Evolutionary conservation across 2,113 vertebrate species (phyloP), one percentile per base, ranked within the genome.

Genomic region (Baryphthengus martii): DNA sequence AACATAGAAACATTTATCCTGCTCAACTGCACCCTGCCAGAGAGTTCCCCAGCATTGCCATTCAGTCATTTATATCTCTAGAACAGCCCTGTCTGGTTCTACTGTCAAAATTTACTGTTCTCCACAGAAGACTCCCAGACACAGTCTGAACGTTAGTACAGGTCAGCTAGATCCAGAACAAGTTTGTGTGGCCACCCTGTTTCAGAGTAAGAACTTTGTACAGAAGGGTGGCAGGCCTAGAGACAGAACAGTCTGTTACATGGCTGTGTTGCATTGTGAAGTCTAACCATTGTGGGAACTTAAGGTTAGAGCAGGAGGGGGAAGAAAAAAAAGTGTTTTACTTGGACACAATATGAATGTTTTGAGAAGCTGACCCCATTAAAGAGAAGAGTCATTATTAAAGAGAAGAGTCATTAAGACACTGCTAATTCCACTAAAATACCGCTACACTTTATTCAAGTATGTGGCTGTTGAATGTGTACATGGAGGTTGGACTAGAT

Each of bases 401-500:
- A 95, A 85, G 26, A 40, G 6, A 92, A 88, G 10, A 9, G 23
- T 76, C 58, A 83, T 45, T 59, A n/a, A 14, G 24, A 80, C 20
- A 59, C 29, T 61, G 25, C 7, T 17, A 73, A 16, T 23, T 15
- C 3, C n/a, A 12, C 35, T 35, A 84, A 70, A 93, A 56, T 26
- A 80, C 29, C 15, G 65, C 29, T 10, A n/a, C 6, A 17, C 10
- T 68, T 80, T 49, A 50, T 28, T 76, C 19, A 72, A 35, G 28
- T 19, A 83, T 20, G 20, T 17, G 11, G 19, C 39, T 66, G 17
- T 10, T 56, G 28, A 29, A 89, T n/a, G 8, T 0, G 0, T 9
- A 14, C 8, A 11, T 13, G 9, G 11, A 4, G 6, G 8, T 13
- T 55, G 44, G 19, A 59, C 58, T 50, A 66, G 7, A 29, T 13